Evolutionary conservation across 1,140 invertebrate genomes (phyloP).

Genomic region (Episyrphus balteatus): DNA sequence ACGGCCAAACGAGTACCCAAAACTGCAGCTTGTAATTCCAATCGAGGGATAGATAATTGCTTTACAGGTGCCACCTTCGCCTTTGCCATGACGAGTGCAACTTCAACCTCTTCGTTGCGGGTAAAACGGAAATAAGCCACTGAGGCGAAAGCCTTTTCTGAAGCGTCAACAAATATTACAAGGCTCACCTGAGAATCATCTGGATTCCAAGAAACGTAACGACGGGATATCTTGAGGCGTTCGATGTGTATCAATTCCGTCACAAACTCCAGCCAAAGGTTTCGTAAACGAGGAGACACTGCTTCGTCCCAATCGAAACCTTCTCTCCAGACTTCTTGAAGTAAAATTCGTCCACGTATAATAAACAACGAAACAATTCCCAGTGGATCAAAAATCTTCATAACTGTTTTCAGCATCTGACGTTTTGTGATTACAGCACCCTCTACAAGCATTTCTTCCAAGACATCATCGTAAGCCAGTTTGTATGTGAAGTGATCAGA

Average conservation of each 20-base stretch:
- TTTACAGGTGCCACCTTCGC: conserved; percentile 27
- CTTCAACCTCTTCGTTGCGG: background rate
- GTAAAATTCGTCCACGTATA: conserved; percentile 14
- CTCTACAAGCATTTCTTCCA: too few species aligned
- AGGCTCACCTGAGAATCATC: background rate
- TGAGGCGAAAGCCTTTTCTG: conserved; percentile 18
- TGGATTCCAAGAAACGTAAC: too few species aligned
- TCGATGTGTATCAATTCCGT: too few species aligned
- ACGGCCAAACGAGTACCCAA: conserved; percentile 20
- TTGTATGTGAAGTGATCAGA: too few species aligned
- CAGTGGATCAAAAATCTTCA: conserved; percentile 20
- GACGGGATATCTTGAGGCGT: too few species aligned
- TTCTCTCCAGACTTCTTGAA: conserved; percentile 18
- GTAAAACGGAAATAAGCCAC: conserved; percentile 13
- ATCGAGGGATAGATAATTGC: conserved; percentile 24
- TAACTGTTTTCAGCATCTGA: conserved; percentile 4
- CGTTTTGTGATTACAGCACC: conserved; percentile 3
- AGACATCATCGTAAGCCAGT: too few species aligned
- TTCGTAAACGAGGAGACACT: background rate
- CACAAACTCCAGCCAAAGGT: too few species aligned
- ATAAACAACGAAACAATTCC: conserved; percentile 15
- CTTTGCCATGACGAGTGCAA: conserved; percentile 10
- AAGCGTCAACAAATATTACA: conserved; percentile 12
- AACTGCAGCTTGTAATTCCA: conserved; percentile 34
- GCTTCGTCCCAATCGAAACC: conserved; percentile 17